phyloP scores from a whole-genome alignment of 2,797 vertebrate species.

The Pyrocephalus nanus region DNA sequence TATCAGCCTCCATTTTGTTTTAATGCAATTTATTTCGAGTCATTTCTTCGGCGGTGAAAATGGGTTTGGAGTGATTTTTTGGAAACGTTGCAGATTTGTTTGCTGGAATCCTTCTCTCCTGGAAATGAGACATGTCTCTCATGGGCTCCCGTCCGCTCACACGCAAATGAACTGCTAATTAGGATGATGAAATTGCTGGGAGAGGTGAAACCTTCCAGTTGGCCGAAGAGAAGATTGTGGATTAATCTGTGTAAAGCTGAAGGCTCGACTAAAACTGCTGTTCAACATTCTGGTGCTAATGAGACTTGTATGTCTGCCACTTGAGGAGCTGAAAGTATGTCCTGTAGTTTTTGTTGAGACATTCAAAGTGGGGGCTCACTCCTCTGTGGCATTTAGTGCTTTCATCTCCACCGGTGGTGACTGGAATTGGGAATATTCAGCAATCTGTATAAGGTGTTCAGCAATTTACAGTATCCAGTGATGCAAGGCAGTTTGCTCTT shows the following conservation, averaged over 20 bases:
- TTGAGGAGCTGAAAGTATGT: conserved; percentile 5
- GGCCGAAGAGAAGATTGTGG: conserved; percentile 40
- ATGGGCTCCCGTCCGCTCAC: neutral
- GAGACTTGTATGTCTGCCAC: conserved; percentile 58
- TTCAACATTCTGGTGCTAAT: conserved; percentile 64
- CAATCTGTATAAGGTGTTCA: neutral
- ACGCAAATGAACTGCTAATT: conserved; percentile 66
- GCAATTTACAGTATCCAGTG: neutral
- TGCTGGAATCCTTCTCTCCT: conserved; percentile 56
- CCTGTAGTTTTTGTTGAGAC: conserved; percentile 9
- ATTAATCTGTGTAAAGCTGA: conserved; percentile 56
- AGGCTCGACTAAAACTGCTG: conserved; percentile 49
- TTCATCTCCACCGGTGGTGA: neutral
- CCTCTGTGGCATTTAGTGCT: neutral
- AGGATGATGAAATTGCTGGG: conserved; percentile 53
- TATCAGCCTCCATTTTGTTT: neutral
- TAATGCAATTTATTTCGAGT: conserved; percentile 15
- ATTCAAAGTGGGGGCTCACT: neutral
- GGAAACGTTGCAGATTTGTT: neutral
- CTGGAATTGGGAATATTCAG: neutral
- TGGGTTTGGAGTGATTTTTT: conserved; percentile 25
- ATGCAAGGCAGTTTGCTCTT: conserved; percentile 6
- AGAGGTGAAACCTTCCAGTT: conserved; percentile 68
- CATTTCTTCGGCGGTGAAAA: neutral
- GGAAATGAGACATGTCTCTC: conserved; percentile 48